These are phyloP conservation scores for Mormyrus hasselquistii DNA, from an alignment of 2,797 vertebrate species.

Conservation along the genomic window DNA sequence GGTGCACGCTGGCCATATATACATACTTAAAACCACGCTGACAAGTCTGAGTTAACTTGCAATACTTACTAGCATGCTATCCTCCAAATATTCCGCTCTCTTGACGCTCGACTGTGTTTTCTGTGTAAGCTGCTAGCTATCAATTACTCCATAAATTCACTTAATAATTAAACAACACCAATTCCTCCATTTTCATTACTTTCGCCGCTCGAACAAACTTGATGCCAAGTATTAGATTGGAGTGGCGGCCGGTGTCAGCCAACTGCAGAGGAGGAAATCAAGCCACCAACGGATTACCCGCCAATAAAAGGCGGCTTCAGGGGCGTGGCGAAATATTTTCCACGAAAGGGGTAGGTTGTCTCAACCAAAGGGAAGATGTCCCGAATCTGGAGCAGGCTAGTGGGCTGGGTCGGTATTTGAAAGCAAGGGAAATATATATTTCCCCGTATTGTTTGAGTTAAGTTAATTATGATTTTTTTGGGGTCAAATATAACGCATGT, in stretches of 20 bases:
- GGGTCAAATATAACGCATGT: neutral
- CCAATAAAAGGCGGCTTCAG: constrained; percentile 41
- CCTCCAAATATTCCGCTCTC: constrained; percentile 32
- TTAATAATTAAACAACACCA: constrained; percentile 58
- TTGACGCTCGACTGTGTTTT: constrained; percentile 27
- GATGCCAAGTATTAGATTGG: constrained; percentile 27
- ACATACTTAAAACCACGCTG: neutral
- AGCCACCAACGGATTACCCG: neutral
- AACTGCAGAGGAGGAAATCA: constrained; percentile 40
- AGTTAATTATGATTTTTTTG: neutral
- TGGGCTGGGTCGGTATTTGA: neutral
- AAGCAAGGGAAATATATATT: neutral
- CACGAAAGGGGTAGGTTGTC: constrained; percentile 50
- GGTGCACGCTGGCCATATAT: neutral
- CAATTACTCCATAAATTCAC: constrained; percentile 51
- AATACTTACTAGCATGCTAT: constrained; percentile 71
- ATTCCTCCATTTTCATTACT: constrained; percentile 66
- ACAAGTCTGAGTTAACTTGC: neutral
- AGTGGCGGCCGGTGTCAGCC: constrained; percentile 44
- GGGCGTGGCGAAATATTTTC: constrained; percentile 43
- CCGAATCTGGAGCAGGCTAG: neutral
- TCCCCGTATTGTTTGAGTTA: neutral
- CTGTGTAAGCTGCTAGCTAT: constrained; percentile 26
- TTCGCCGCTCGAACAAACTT: constrained; percentile 61
- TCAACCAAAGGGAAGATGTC: constrained; percentile 7